Evolutionary conservation across 2,797 vertebrate species (phyloP).

Genomic region (Enteromius trimaculatus): DNA sequence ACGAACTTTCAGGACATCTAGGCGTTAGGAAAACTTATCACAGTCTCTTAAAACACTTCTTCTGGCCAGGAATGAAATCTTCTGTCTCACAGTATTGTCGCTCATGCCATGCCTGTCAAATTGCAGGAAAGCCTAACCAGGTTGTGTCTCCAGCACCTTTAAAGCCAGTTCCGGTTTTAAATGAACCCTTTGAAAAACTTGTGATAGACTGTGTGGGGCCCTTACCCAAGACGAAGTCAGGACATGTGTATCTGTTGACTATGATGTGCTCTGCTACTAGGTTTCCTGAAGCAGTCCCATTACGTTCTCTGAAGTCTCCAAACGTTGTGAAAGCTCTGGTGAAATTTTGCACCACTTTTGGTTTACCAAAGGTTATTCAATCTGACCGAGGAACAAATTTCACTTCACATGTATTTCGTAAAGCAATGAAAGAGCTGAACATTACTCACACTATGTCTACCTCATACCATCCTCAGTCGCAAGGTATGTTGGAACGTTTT

Average conservation of each 20-base stretch:
- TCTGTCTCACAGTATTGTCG: not conserved
- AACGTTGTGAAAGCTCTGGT: not conserved
- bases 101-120: not conserved
- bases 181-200: not conserved
- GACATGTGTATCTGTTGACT: not conserved
- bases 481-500: no score
- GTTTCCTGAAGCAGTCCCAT: not conserved
- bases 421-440: no score
- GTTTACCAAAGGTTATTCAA: not conserved
- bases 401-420: no score
- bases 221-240: not conserved
- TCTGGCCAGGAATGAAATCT: not conserved
- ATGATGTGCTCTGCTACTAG: not conserved
- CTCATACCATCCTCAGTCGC: no score
- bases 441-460: no score
- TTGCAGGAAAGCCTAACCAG: not conserved
- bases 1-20: not conserved
- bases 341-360: not conserved
- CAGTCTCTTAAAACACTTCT: not conserved
- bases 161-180: not conserved
- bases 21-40: not conserved
- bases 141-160: not conserved
- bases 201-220: not conserved
- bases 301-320: not conserved
- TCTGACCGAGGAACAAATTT: not conserved